A percentile compares a stretch with the other conserved stretches of the same genome.
Evolutionary conservation across 1,140 invertebrate species (phyloP).

Genomic region (Brachionus rubens): DNA sequence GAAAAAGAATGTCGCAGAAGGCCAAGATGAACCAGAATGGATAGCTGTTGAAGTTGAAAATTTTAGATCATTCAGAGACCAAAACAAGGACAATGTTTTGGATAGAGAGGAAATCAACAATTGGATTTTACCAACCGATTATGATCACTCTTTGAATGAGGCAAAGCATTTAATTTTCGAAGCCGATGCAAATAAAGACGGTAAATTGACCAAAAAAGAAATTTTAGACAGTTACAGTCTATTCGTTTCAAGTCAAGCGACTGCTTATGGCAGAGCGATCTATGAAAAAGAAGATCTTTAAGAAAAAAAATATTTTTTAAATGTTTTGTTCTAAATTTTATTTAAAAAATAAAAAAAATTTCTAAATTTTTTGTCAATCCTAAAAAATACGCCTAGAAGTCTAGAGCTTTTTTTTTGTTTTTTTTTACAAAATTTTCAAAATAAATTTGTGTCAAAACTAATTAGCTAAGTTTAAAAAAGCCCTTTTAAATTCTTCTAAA

Average conservation of each 20-base stretch:
- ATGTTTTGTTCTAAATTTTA: neutral
- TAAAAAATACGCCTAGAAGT: neutral
- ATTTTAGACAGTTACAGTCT: constrained; percentile 91
- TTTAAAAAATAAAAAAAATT: neutral
- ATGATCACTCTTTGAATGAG: constrained; percentile 93
- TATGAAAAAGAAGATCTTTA: constrained; percentile 75
- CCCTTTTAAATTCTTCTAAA: constrained; percentile 46
- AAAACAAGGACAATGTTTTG: constrained; percentile 82
- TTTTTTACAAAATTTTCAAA: too few species aligned
- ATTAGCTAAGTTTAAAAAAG: constrained; percentile 34
- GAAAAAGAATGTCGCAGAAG: constrained; percentile 60
- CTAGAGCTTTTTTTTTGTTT: neutral
- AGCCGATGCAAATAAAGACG: constrained; percentile 84
- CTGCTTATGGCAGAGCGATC: constrained; percentile 94
- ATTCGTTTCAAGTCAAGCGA: constrained; percentile 96
- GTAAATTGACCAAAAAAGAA: constrained; percentile 83
- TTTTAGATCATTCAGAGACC: constrained; percentile 76
- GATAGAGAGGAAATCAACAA: constrained; percentile 76
- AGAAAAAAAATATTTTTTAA: constrained; percentile 37
- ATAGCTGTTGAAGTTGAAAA: constrained; percentile 87
- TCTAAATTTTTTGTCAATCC: neutral
- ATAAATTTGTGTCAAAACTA: too few species aligned
- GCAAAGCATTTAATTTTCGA: constrained; percentile 90
- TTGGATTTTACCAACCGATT: constrained; percentile 93
- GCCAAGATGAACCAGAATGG: constrained; percentile 85